phyloP scores from a whole-genome alignment of 2,888 invertebrate genomes.

The Drosophila histrio region DNA sequence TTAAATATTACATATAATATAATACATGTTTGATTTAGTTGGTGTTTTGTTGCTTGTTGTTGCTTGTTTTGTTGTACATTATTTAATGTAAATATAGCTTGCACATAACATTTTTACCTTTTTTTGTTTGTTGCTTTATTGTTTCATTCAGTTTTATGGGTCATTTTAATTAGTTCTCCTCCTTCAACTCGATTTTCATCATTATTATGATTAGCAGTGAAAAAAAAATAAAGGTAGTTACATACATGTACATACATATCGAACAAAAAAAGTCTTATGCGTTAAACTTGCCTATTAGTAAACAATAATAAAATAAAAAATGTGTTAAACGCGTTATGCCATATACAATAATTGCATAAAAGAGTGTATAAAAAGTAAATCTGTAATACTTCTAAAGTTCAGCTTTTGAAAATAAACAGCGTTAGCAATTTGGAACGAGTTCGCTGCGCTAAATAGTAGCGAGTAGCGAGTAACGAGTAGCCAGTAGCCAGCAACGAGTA shows the following conservation, averaged over 20 bases:
- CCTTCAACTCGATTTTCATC: background rate
- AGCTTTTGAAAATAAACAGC: conserved; percentile 44
- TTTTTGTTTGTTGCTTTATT: conserved; percentile 16
- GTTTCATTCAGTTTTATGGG: conserved; percentile 29
- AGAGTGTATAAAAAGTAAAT: conserved; percentile 37
- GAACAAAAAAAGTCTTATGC: conserved; percentile 50
- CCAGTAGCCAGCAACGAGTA: background rate
- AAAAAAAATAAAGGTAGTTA: conserved; percentile 16
- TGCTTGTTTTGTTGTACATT: conserved; percentile 26
- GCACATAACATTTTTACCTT: conserved; percentile 44
- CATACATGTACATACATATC: conserved; percentile 36
- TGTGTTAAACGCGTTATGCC: conserved; percentile 65
- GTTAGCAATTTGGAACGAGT: conserved; percentile 28
- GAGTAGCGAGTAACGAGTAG: conserved; percentile 8
- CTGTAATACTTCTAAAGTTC: conserved; percentile 72
- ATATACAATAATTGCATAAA: conserved; percentile 7
- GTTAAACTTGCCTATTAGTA: conserved; percentile 70
- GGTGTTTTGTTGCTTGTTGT: conserved; percentile 40
- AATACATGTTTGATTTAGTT: conserved; percentile 69
- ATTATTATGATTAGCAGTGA: background rate
- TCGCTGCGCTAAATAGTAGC: background rate
- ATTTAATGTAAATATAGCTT: conserved; percentile 34
- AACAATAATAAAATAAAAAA: conserved; percentile 67
- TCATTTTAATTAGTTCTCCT: conserved; percentile 17
- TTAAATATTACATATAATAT: conserved; percentile 66